These are phyloP conservation scores for Caenorhabditis sinica DNA, from an alignment of 2,888 invertebrate genomes.

Conservation along the genomic window DNA sequence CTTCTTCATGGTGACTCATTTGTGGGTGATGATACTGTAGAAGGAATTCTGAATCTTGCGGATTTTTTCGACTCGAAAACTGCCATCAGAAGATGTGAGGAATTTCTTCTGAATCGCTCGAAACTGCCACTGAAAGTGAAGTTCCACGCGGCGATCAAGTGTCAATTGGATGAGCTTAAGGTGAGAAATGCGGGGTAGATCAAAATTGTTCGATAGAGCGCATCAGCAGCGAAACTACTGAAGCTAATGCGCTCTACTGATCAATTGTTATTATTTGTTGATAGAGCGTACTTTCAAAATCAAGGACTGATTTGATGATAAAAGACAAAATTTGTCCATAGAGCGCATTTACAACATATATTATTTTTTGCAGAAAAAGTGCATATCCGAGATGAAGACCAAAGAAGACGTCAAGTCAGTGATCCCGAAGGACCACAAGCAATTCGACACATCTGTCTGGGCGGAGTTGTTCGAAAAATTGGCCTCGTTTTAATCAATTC, in stretches of 20 bases:
- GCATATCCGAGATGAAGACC: not conserved
- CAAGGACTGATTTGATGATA: too few species aligned
- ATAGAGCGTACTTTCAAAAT: too few species aligned
- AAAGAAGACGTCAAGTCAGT: not conserved
- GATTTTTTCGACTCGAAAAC: not conserved
- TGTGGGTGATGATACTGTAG: not conserved
- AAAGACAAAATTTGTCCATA: too few species aligned
- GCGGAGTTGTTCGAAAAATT: not conserved
- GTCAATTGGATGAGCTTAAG: not conserved
- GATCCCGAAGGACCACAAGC: not conserved
- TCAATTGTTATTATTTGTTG: too few species aligned
- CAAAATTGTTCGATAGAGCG: too few species aligned
- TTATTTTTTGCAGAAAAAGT: not conserved
- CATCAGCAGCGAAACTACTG: too few species aligned
- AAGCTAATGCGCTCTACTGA: too few species aligned
- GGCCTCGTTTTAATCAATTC: too few species aligned
- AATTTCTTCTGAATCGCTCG: not conserved
- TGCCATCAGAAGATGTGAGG: not conserved
- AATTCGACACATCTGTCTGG: not conserved
- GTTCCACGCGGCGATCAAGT: not conserved
- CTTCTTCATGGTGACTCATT: not conserved
- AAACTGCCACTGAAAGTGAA: not conserved
- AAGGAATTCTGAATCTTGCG: conserved; percentile 1
- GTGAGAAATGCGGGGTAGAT: too few species aligned
- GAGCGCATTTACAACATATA: too few species aligned